A percentile compares a stretch with the other conserved stretches of the same genome.
Conservation (phyloP, 2,113 vertebrate species). For the Onychorhynchus coronatus region DNA sequence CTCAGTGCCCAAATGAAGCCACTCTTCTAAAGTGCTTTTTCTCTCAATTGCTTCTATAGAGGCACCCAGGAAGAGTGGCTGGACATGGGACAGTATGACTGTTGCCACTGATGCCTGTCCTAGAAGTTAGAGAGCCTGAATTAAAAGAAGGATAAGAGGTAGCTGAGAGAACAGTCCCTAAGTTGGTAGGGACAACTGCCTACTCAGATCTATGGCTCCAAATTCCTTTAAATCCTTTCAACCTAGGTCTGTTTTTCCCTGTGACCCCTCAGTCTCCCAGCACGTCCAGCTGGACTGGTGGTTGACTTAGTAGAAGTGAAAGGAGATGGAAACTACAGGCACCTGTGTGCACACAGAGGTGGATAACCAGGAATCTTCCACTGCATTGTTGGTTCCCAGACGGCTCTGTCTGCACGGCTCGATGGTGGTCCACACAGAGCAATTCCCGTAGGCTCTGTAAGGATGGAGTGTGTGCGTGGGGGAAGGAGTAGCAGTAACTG, state of each 20-base stretch:
- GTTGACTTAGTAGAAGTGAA: background rate
- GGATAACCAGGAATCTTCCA: background rate
- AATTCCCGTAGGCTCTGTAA: background rate
- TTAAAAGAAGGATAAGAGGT: background rate
- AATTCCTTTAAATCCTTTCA: background rate
- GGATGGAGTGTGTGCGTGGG: background rate
- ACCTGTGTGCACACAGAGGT: fast-evolving
- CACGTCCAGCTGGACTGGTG: background rate
- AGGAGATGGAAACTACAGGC: background rate
- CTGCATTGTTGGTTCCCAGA: background rate
- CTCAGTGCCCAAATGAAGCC: background rate
- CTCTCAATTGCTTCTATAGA: background rate
- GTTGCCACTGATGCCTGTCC: background rate
- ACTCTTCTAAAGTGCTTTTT: background rate
- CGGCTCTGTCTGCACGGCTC: background rate
- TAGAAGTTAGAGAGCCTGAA: background rate
- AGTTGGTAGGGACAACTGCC: background rate
- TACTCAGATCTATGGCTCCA: background rate
- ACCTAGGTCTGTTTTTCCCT: background rate
- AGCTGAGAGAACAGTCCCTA: background rate
- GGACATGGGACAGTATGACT: background rate
- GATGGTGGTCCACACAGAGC: background rate
- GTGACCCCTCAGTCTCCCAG: background rate
- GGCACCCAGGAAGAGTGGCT: fast-evolving
- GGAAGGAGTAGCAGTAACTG: background rate